Base-by-base conservation (phyloP, 2,888 invertebrate genomes). In the Calameuta pallipes region DNA sequence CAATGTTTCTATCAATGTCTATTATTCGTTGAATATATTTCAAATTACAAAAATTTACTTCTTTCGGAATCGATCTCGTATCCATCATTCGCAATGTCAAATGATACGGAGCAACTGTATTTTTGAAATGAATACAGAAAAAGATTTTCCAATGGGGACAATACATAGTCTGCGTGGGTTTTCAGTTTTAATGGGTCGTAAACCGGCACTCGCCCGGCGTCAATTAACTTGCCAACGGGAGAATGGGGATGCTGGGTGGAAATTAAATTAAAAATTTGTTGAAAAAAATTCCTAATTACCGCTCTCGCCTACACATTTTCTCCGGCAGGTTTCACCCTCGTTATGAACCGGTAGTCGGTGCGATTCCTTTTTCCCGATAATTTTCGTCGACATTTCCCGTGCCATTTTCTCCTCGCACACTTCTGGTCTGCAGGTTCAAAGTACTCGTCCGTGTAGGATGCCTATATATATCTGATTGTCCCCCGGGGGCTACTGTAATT, bases 261-360 rank as follows among this genome's bases (percentile, higher is more conserved):
- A 71, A 71, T 81, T 81, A 84, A 85, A 88, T 87, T 83, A 85
- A 87, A 86, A 88, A 87, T 87, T 88, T 87, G 87, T 88, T 86
- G 83, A 83, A 83, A 87, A 87, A 87, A 86, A 87, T 85, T 85
- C 83, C 80, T 86, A 87, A 87, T 88, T 87, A 87, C 86, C 73
- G 41, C 76, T 73, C 68, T 73, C 68, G 74, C 74, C 37, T 73
- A 56, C 36, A 36, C 41, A 12, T 70, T 31, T 69, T 74, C 75
- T 76, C 75, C 74, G 71, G 71, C 71, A 71, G 71, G 33, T 12
- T 71, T 33, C 34, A 77, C 76, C 79, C 79, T 76, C 77, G 56
- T 56, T 56, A 56, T 56, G 15, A 56, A 15, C 56, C 56, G 56
- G 56, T 56, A 56, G 56, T 56, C 56, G 56, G 9, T 2, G 56